Base-by-base conservation (phyloP, 2,797 vertebrate species). In the Serranus cabrilla region DNA sequence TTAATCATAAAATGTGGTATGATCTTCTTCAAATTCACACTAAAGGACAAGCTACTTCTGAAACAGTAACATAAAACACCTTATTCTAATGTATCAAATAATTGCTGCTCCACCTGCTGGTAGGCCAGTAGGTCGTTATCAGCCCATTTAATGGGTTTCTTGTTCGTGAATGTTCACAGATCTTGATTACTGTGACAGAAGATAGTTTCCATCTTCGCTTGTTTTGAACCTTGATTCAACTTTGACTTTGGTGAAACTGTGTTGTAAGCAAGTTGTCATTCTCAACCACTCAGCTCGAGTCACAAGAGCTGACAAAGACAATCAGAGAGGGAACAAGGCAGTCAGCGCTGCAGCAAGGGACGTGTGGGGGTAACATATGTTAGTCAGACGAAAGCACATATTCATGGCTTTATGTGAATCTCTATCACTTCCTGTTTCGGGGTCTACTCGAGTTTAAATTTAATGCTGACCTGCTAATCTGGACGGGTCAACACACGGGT, bases 381-480 rank as follows among this genome's bases (percentile, higher is more conserved):
- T 34, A 50, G 20, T n/a, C 14, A 51, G 4, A 55, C 4, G 40
- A 14, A 17, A 46, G 27, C 13, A 43, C 39, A 25, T 2, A 20
- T 3, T 1, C 5, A 46, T 0, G 8, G 39, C 59, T 66, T 71
- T 67, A 31, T 65, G 55, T 37, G 50, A 61, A 54, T 43, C 47
- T 50, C 42, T 20, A 11, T 9, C 60, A 46, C 40, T 39, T 76
- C 49, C 13, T 72, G 50, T 50, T 72, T 71, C 13, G 42, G 20
- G 40, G 42, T 31, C 18, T 5, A 13, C 9, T 39, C 51, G 54
- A 66, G 68, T 40, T 11, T 18, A 21, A 14, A 12, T 14, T 62
- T 40, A 34, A n/a, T 1, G 1, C 60, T 59, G 81, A 81, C 54
- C 23, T 40, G 34, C n/a, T 79, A 27, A 82, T 82, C 70, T 73